A percentile compares a stretch with the other conserved stretches of the same genome.
Conservation (phyloP, 2,113 vertebrate species). For the Eulacestoma nigropectus region DNA sequence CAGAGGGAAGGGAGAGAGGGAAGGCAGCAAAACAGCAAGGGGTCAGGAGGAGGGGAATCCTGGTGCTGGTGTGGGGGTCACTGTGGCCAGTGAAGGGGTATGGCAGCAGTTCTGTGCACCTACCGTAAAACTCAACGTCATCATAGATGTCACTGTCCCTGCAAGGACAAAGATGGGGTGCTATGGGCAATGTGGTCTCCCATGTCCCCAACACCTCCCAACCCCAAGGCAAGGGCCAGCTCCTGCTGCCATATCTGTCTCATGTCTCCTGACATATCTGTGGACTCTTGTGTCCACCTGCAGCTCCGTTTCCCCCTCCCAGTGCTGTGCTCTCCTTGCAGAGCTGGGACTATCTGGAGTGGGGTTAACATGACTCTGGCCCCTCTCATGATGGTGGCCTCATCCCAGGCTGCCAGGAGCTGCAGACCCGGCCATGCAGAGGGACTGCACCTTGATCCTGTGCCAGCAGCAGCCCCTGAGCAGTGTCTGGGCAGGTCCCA, state of each 20-base stretch:
- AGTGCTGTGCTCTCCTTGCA: fast-evolving
- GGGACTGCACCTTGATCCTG: background rate
- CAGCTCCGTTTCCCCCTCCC: fast-evolving
- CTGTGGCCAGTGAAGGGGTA: background rate
- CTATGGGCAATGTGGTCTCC: background rate
- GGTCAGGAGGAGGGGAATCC: background rate
- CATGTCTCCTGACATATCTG: background rate
- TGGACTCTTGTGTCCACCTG: background rate
- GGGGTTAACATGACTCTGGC: background rate
- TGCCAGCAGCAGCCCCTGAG: background rate
- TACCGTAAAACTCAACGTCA: conserved; percentile 70
- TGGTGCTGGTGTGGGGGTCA: background rate
- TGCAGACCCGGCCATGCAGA: fast-evolving
- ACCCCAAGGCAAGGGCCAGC: background rate
- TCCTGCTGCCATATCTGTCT: background rate
- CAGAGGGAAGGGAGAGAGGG: background rate
- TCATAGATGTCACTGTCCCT: conserved; percentile 84
- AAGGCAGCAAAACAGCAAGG: background rate
- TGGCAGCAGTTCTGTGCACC: background rate
- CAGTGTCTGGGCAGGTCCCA: background rate
- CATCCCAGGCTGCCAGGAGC: fast-evolving
- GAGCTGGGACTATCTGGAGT: background rate
- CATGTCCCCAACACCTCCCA: background rate
- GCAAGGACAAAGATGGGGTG: background rate
- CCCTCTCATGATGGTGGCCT: background rate